These are phyloP conservation scores for Heteromormyrus szaboi DNA, from an alignment of 2,797 vertebrate genomes.

Conservation along the genomic window DNA sequence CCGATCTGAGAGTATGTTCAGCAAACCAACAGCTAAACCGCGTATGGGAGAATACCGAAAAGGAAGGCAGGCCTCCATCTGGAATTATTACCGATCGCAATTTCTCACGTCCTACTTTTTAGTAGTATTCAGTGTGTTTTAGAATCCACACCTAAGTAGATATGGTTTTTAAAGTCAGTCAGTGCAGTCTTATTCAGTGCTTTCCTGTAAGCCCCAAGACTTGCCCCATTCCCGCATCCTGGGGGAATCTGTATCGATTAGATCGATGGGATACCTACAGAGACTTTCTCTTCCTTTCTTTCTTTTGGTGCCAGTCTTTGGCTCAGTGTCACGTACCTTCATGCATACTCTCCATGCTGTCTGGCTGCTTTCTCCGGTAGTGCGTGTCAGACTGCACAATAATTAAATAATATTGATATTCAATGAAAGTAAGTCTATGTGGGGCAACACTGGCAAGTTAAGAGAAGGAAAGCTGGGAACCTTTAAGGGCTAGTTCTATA, in stretches of 20 bases:
- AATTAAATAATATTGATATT: constrained; percentile 98
- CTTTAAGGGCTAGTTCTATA: constrained; percentile 24
- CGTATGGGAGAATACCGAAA: not conserved
- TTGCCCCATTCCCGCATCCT: constrained; percentile 71
- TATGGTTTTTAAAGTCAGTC: constrained; percentile 62
- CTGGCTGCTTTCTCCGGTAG: constrained; percentile 70
- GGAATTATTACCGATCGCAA: not conserved
- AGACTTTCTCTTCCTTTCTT: not conserved
- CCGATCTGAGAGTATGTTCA: not conserved
- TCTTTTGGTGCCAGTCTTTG: not conserved
- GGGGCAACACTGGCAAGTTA: constrained; percentile 58
- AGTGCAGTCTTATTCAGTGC: constrained; percentile 70
- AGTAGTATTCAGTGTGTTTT: constrained; percentile 67
- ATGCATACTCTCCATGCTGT: constrained; percentile 61
- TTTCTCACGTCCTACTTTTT: constrained; percentile 43
- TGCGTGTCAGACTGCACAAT: constrained; percentile 92
- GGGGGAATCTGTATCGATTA: constrained; percentile 74
- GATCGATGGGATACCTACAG: constrained; percentile 75
- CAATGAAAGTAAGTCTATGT: constrained; percentile 98
- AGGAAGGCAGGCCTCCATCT: not conserved
- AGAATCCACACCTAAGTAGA: constrained; percentile 63
- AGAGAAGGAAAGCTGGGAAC: constrained; percentile 28
- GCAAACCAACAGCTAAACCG: not conserved
- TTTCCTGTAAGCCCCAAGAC: constrained; percentile 72
- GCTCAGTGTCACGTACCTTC: constrained; percentile 31